Evolutionary conservation across 2,888 invertebrate species (phyloP).

Genomic region (Perizoma affinitatum): DNA sequence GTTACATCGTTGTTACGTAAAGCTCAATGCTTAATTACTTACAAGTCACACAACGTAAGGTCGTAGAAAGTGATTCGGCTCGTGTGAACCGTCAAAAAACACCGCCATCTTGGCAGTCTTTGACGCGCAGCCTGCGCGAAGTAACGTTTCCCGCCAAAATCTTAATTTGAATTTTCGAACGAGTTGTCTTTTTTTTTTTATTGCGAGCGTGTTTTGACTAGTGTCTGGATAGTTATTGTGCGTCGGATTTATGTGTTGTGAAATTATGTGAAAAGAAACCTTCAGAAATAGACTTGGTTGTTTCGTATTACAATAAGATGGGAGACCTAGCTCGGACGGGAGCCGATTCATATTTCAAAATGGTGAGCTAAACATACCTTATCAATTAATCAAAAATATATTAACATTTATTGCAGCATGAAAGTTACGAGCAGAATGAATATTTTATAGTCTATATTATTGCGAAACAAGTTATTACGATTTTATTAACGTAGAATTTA

Average conservation of each 20-base stretch:
- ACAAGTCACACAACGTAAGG: slow-evolving; percentile 81
- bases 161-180: slow-evolving; percentile 62
- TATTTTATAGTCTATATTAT: slow-evolving; percentile 28
- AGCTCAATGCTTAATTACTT: slow-evolving; percentile 80
- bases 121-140: slow-evolving; percentile 73
- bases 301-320: slow-evolving; percentile 57
- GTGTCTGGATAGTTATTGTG: slow-evolving; percentile 55
- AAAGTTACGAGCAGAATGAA: slow-evolving; percentile 4
- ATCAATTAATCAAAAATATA: neutral
- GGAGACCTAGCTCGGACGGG: slow-evolving; percentile 70
- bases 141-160: slow-evolving; percentile 76
- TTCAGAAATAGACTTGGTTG: slow-evolving; percentile 44
- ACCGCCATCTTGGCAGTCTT: slow-evolving; percentile 81
- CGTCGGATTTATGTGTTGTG: slow-evolving; percentile 62
- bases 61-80: slow-evolving; percentile 84
- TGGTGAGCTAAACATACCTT: slow-evolving; percentile 61
- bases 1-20: slow-evolving; percentile 81
- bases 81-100: slow-evolving; percentile 83
- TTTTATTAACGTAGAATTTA: slow-evolving; percentile 44
- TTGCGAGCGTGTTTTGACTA: slow-evolving; percentile 60
- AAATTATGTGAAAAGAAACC: slow-evolving; percentile 73
- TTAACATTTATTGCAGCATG: slow-evolving; percentile 4
- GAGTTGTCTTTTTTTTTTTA: slow-evolving; percentile 50
- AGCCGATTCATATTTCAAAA: slow-evolving; percentile 61
- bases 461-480: slow-evolving; percentile 45